Base-by-base conservation (phyloP, 2,797 vertebrate genomes). In the Sandelia bainsii region DNA sequence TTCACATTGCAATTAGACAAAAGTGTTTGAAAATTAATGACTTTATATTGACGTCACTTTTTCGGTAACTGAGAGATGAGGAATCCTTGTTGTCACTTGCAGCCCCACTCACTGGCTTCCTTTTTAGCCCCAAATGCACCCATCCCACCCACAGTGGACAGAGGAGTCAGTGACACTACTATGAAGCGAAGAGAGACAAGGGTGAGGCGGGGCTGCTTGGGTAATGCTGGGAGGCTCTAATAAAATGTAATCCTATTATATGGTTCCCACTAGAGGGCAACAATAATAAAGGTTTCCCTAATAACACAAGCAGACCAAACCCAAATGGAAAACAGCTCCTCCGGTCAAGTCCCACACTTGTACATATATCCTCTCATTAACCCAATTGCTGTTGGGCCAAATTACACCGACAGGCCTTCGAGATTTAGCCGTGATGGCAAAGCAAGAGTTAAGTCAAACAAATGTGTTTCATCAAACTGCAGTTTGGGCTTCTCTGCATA, bases 201-300 rank as follows among this genome's bases (percentile, higher is more conserved):
- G 19, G 45, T n/a, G 45, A 19, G 85, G 62, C 87, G 83, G 88
- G 88, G 86, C 74, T 87, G 87, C 82, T 79, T 83, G 86, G 92
- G 87, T 89, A 88, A 92, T 82, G 93, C 94, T 94, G 85, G 85
- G 87, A 95, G 94, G 94, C 92, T 91, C 93, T 92, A 95, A 95
- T 95, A 95, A 94, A 94, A 94, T 94, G 93, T 95, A 95, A 95
- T 95, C 94, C 93, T 94, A 94, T 95, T 95, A 95, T 92, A 93
- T 91, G 91, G 87, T 90, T 91, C 92, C 91, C 93, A 94, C 94
- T 94, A 94, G 94, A 95, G 94, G 94, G 90, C 92, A 91, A 93
- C 92, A 94, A 94, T 95, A 95, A 95, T 94, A 94, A 94, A 94
- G 93, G 93, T 94, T 94, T 94, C 90, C 93, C 92, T 95, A 94